Base-by-base conservation (phyloP, 2,113 vertebrate genomes). In the Erythrolamprus reginae region DNA sequence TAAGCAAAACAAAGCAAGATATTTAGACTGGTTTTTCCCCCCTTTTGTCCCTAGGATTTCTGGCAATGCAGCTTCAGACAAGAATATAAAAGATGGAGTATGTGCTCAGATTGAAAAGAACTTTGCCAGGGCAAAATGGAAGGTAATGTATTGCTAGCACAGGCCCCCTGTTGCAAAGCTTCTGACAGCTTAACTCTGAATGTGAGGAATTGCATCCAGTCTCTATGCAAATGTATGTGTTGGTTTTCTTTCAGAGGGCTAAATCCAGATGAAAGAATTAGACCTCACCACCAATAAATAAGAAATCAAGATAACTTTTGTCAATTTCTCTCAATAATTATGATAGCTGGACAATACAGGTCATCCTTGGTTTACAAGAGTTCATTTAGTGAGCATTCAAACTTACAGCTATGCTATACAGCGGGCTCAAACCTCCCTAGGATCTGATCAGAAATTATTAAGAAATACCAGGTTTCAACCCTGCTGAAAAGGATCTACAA, bases 81-180 rank as follows among this genome's bases (percentile, higher is more conserved):
- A 99, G 96, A 99, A 99, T 96, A 99, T 99, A 94, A 99, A 99
- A 96, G 99, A 99, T 53, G 98, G 99, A 0, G 99, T 99, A 53
- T 99, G 99, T 3, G 99, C 99, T 90, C 99, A 99, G 95, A 99
- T 99, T 91, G 99, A 99, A 96, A 99, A 99, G 97, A 99, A 99
- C 96, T 99, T 99, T 19, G 99, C 99, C 90, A 97, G 98, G 96
- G 99, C 99, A 90, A 99, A 99, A 93, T 99, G 99, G 99, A 99
- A 99, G 99, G 99, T 99, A 96, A 88, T 92, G 2, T 0, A 10
- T 17, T 6, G 48, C 0, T 17, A 2, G 12, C 17, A 82, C n/a
- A 15, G n/a, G 33, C n/a, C 13, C 3, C 61, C 33, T 52, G 4
- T 89, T 47, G 21, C 55, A 85, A 85, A n/a, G 17, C 28, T 42